A percentile compares a stretch with the other conserved stretches of the same genome.
Conservation (phyloP, 2,113 vertebrate genomes). For the Platichthys stellatus region DNA sequence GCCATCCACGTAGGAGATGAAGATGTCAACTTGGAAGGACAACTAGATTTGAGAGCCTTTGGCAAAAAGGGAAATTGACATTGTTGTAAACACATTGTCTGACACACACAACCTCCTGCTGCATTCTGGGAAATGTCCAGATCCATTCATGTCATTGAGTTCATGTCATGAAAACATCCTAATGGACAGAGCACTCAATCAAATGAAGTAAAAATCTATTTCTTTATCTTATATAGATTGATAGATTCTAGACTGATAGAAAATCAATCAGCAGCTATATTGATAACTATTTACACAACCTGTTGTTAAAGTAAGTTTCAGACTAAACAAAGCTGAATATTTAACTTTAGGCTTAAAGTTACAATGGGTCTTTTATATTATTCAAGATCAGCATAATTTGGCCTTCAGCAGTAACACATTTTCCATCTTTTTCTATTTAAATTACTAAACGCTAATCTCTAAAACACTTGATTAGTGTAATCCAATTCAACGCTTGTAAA, state of each 20-base stretch:
- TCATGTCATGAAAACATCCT: no score
- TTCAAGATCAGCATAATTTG: slow-evolving; percentile 19
- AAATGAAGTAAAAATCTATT: background rate
- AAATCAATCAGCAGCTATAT: no score
- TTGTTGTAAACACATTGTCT: no score
- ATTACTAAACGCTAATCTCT: background rate
- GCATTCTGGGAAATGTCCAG: no score
- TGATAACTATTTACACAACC: no score
- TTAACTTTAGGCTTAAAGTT: background rate
- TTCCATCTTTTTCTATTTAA: slow-evolving; percentile 9
- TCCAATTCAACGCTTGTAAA: background rate
- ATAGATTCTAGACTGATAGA: no score
- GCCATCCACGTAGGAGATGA: no score
- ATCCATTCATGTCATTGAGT: no score
- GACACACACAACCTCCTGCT: no score
- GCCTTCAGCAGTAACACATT: background rate
- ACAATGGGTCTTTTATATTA: background rate
- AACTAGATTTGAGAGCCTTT: no score
- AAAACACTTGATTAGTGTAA: slow-evolving; percentile 8
- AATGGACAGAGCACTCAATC: background rate
- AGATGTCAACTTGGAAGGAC: background rate
- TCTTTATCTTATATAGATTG: no score
- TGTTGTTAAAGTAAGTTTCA: background rate
- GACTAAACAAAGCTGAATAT: background rate
- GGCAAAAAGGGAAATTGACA: no score